phyloP scores from a whole-genome alignment of 2,113 vertebrate species.

The Alces alces region DNA sequence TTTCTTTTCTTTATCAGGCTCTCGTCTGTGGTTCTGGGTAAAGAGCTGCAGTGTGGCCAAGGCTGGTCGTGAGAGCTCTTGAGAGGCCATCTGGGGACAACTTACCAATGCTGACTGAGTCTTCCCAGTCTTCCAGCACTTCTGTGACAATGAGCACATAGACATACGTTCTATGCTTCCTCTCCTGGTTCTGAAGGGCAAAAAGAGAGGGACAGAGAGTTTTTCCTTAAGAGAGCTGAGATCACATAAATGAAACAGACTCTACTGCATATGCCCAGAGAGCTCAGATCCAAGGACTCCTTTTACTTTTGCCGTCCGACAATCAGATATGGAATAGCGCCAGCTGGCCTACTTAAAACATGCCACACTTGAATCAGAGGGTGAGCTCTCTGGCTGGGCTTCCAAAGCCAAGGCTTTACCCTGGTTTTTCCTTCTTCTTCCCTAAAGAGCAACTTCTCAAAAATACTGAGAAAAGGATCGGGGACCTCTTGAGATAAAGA shows the following conservation, averaged over 20 bases:
- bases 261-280: neutral
- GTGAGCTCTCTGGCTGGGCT: neutral
- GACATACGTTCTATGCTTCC: conserved; percentile 98
- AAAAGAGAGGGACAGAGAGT: neutral
- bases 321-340: neutral
- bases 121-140: conserved; percentile 98
- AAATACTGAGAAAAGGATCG: neutral
- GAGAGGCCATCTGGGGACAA: neutral
- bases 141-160: conserved; percentile 97
- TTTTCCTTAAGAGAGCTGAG: neutral
- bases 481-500: neutral
- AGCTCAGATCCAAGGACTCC: neutral
- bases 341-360: neutral
- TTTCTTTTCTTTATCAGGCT: neutral
- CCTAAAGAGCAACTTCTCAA: neutral
- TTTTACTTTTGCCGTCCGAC: neutral
- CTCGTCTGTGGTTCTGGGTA: neutral
- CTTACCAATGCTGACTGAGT: conserved; percentile 98
- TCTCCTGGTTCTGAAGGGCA: conserved; percentile 90
- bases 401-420: neutral
- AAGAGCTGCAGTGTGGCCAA: accelerated
- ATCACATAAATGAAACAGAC: neutral
- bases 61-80: neutral
- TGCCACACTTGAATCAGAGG: neutral
- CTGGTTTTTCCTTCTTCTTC: neutral